Conservation (phyloP, 2,797 vertebrate genomes). For the Adelosebastes latens region DNA sequence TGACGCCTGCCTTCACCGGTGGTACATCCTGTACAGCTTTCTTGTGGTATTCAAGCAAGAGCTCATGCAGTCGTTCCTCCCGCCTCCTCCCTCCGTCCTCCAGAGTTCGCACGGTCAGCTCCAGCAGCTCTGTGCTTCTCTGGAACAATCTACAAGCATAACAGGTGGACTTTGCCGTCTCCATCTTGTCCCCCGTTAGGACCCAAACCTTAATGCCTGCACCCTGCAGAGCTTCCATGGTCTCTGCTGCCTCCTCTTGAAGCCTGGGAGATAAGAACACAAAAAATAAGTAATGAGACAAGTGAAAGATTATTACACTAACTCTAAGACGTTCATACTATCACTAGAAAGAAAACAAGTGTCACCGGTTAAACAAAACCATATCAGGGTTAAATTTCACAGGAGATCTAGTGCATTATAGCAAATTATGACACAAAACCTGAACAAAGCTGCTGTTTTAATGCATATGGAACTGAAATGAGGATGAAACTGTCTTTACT, state of each 20-base stretch:
- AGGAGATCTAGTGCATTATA: neutral
- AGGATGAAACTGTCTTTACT: neutral
- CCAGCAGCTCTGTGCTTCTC: conserved; percentile 91
- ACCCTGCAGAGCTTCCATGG: conserved; percentile 93
- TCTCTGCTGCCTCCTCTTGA: conserved; percentile 94
- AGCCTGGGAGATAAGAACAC: conserved; percentile 77
- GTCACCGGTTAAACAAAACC: neutral
- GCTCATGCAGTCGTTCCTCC: conserved; percentile 89
- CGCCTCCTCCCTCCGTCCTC: conserved; percentile 83
- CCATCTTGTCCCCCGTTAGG: conserved; percentile 98
- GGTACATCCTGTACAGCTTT: conserved; percentile 89
- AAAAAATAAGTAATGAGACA: neutral
- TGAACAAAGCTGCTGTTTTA: neutral
- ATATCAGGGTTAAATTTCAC: neutral
- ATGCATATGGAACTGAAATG: neutral
- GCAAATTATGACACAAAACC: neutral
- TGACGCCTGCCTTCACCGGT: conserved; percentile 80
- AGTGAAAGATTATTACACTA: neutral
- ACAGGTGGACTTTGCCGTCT: conserved; percentile 97
- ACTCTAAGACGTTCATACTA: neutral
- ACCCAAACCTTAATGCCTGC: conserved; percentile 98
- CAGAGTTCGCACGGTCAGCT: conserved; percentile 88
- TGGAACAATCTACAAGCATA: conserved; percentile 96
- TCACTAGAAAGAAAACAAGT: neutral
- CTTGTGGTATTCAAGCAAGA: conserved; percentile 92